Conservation (phyloP, 2,113 vertebrate species). For the Tachuris rubrigastra region DNA sequence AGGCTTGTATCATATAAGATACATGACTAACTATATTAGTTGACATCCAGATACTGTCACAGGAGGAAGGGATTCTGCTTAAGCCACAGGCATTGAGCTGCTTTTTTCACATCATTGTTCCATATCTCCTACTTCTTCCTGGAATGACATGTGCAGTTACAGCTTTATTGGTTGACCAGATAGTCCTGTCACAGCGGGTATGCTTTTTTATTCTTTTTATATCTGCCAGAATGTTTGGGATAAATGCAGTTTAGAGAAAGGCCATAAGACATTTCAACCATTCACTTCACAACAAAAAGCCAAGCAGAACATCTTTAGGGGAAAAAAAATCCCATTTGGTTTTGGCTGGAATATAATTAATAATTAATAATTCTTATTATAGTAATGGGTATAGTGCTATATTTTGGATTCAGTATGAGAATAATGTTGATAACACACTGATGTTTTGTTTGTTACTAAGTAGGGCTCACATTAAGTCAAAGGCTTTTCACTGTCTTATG, state of each 20-base stretch:
- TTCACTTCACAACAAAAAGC: not conserved
- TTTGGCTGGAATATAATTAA: not conserved
- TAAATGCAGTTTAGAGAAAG: not conserved
- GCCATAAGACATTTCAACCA: not conserved
- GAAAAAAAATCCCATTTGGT: not conserved
- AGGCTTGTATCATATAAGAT: not conserved
- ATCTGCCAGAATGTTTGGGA: not conserved
- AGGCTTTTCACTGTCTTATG: not conserved
- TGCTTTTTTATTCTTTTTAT: not conserved
- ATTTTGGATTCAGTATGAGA: not conserved
- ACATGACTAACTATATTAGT: not conserved
- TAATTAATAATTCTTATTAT: not conserved
- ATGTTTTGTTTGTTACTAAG: not conserved
- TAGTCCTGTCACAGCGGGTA: not conserved
- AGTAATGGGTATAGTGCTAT: not conserved
- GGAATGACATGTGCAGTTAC: not conserved
- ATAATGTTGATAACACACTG: not conserved
- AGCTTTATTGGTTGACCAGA: not conserved
- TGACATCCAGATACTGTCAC: not conserved
- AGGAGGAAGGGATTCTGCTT: not conserved
- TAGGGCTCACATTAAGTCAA: not conserved
- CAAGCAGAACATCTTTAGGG: not conserved
- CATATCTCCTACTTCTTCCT: not conserved
- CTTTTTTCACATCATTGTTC: not conserved
- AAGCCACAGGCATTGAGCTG: not conserved